Base-by-base conservation (phyloP, 2,888 invertebrate genomes). In the Catocala fraxini region DNA sequence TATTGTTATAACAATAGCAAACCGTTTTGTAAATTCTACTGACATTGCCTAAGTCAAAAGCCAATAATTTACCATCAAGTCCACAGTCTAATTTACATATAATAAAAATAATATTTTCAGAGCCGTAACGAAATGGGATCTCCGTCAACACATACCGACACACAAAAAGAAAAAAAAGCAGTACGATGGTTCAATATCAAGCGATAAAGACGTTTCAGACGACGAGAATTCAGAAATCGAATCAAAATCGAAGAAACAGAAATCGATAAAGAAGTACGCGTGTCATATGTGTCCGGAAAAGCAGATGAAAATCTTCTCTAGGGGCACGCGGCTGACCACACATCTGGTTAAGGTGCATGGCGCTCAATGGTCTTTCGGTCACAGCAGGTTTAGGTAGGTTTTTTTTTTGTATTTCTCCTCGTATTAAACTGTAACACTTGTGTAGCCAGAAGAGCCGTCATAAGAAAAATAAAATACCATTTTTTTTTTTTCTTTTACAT, bases 231-330 rank as follows among this genome's bases (percentile, higher is more conserved):
- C 86, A 0, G 87, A 88, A 0, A 66, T 60, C 0, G 81, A 81
- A 52, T 58, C 69, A 5, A 80, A 57, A 12, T 13, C 39, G 4
- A 56, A 61, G 83, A 90, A 74, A 75, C 89, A 74, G 82, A 89
- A 80, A 70, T 89, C 77, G 49, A 68, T 42, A 0, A 87, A 78
- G 79, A 87, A 92, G 63, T 95, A 95, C 70, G 93, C 95, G 5
- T 98, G 98, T 73, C 97, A 98, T 73, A 95, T 97, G 81, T 98
- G 98, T 77, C 96, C 97, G 0, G 95, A 95, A 70, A 87, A 88
- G 35, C 59, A 79, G 0, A 82, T 75, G 67, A 91, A 89, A 62
- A 91, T 95, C 55, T 97, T 96, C 76, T 94, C 95, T 2, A 92
- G 96, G 60, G 97, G 97, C 4, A 92, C 95, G 9, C 86, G 95